phyloP scores from a whole-genome alignment of 30 jellyfish, hydroid and myxozoan genomes.

The Turritopsis rubra region DNA sequence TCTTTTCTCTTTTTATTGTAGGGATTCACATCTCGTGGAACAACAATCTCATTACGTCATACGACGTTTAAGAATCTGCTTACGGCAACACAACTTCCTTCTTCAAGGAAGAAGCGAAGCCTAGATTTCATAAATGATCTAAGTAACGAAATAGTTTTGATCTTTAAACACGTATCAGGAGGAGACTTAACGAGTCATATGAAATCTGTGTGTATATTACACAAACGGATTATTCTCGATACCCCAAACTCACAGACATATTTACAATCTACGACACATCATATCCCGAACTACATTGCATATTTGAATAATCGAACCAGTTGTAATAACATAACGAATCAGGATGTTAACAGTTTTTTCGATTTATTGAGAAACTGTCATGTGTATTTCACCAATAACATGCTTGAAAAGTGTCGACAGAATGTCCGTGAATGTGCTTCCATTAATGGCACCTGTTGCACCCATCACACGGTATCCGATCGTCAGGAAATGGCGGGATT shows the following conservation, averaged over 20 bases:
- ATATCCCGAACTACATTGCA: slow-evolving; percentile 56
- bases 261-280: slow-evolving; percentile 35
- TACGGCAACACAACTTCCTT: not conserved
- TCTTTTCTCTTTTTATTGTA: slow-evolving; percentile 28
- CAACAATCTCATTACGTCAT: slow-evolving; percentile 47
- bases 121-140: not conserved
- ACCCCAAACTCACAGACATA: slow-evolving; percentile 9
- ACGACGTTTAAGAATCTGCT: slow-evolving; percentile 31
- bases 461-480: slow-evolving; percentile 11
- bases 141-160: slow-evolving; percentile 37
- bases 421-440: slow-evolving; percentile 15
- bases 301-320: slow-evolving; percentile 16
- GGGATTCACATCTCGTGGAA: slow-evolving; percentile 96
- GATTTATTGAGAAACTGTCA: slow-evolving; percentile 37
- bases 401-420: slow-evolving; percentile 21
- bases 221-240: slow-evolving; percentile 21
- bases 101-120: not conserved
- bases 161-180: slow-evolving; percentile 42
- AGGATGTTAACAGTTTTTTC: slow-evolving; percentile 39
- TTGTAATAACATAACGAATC: slow-evolving; percentile 39
- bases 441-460: slow-evolving; percentile 14
- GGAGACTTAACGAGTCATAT: slow-evolving; percentile 39
- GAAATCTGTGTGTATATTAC: slow-evolving; percentile 51
- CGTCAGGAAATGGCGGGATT: slow-evolving; percentile 13
- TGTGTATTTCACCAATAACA: slow-evolving; percentile 32